A percentile compares a stretch with the other conserved stretches of the same genome.
Evolutionary conservation across 2,797 vertebrate species (phyloP).

Genomic region (Pangasius krempfi): DNA sequence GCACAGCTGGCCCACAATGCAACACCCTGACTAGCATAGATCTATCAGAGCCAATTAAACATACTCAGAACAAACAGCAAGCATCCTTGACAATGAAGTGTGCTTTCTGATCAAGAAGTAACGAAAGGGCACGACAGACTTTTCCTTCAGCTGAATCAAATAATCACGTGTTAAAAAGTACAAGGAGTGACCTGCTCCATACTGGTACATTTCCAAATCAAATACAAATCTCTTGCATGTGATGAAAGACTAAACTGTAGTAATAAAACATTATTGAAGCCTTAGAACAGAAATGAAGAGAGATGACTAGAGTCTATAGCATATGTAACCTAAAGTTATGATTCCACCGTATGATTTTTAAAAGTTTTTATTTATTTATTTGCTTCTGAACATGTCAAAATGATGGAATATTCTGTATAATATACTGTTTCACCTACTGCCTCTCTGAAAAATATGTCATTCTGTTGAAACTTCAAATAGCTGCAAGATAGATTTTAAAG

Average conservation of each 20-base stretch:
- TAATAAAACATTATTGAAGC: background rate
- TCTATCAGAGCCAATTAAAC: constrained; percentile 65
- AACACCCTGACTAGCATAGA: constrained; percentile 65
- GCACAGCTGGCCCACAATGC: constrained; percentile 67
- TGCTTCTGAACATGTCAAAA: background rate
- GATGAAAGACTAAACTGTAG: background rate
- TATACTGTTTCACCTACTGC: background rate
- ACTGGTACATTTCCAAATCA: background rate
- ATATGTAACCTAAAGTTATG: background rate
- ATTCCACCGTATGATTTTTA: background rate
- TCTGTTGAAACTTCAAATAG: background rate
- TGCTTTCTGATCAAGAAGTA: background rate
- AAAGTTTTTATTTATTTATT: background rate
- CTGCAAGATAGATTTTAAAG: constrained; percentile 12
- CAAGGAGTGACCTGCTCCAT: background rate
- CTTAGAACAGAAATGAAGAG: background rate
- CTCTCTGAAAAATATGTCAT: background rate
- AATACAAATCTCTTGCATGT: background rate
- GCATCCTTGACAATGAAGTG: constrained; percentile 41
- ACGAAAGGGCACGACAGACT: background rate
- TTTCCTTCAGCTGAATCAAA: background rate
- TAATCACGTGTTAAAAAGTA: background rate
- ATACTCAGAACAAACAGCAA: constrained; percentile 63
- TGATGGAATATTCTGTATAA: background rate
- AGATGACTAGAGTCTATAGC: background rate